Percentiles rank a stretch among this genome's conserved stretches.
Evolutionary conservation across 30 jellyfish, hydroid and myxozoan genomes (phyloP).

Genomic region (Clytia hemisphaerica): DNA sequence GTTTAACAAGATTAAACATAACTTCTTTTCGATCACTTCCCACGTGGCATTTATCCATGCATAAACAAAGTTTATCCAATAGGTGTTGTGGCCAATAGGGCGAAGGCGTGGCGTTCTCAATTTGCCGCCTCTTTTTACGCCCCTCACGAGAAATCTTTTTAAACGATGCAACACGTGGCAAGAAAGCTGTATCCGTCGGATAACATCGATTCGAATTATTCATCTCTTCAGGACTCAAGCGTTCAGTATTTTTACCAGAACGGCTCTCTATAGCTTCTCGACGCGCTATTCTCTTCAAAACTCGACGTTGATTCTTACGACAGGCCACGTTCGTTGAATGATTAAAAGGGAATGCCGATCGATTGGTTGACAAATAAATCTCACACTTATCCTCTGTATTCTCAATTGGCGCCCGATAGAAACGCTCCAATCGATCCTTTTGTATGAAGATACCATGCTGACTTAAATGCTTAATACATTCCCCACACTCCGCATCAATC

Average conservation of each 20-base stretch:
- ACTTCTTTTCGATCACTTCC: too few relatives aligned
- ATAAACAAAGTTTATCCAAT: background rate
- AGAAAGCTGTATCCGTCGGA: background rate
- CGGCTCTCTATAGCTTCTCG: too few relatives aligned
- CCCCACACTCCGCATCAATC: background rate
- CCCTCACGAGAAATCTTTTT: background rate
- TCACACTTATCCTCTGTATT: background rate
- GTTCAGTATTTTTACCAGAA: too few relatives aligned
- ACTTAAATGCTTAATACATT: background rate
- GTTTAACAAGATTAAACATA: too few relatives aligned
- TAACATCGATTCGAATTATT: background rate
- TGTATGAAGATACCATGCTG: background rate
- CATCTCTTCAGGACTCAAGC: background rate
- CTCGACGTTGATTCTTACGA: background rate
- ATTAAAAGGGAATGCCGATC: background rate
- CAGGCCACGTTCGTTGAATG: background rate
- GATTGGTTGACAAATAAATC: background rate
- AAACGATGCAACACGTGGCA: conserved; percentile 16
- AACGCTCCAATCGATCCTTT: background rate
- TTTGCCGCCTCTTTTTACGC: background rate
- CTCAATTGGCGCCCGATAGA: background rate
- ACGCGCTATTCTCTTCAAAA: too few relatives aligned
- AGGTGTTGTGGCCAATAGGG: conserved; percentile 16
- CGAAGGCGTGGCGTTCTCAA: background rate
- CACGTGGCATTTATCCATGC: conserved; percentile 20